A percentile compares a stretch with the other conserved stretches of the same genome.
These are phyloP conservation scores for Anticlea derivata DNA, from an alignment of 2,888 invertebrate genomes.

Conservation along the genomic window DNA sequence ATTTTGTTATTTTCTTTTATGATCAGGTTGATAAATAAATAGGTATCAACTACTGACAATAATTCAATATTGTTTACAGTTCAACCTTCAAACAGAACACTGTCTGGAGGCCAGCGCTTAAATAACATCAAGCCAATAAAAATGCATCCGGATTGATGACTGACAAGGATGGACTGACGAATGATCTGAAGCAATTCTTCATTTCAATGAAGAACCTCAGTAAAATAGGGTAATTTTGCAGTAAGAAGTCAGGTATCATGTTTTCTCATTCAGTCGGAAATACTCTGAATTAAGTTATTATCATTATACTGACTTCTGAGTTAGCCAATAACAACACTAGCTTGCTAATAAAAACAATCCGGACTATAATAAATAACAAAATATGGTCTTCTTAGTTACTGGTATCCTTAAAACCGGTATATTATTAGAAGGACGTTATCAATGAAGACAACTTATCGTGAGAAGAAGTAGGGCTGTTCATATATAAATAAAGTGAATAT, in stretches of 20 bases:
- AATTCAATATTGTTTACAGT: slow-evolving; percentile 55
- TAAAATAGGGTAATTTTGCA: slow-evolving; percentile 11
- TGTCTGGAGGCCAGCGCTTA: slow-evolving; percentile 14
- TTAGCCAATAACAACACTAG: neutral
- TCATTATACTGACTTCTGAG: neutral
- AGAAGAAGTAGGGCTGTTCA: slow-evolving; percentile 53
- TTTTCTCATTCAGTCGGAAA: neutral
- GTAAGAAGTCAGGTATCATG: slow-evolving; percentile 2
- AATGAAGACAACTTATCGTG: slow-evolving; percentile 43
- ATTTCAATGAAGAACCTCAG: slow-evolving; percentile 6
- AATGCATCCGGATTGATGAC: slow-evolving; percentile 26
- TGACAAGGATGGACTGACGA: slow-evolving; percentile 19
- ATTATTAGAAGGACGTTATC: slow-evolving; percentile 4
- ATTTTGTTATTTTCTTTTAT: slow-evolving; percentile 61
- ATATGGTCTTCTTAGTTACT: neutral
- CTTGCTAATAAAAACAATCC: neutral
- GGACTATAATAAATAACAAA: neutral
- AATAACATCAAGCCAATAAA: slow-evolving; percentile 7
- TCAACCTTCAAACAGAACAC: slow-evolving; percentile 39
- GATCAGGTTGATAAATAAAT: slow-evolving; percentile 44
- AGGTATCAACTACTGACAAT: too few relatives aligned
- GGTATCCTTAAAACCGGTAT: slow-evolving; percentile 1
- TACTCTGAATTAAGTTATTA: neutral
- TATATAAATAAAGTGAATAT: slow-evolving; percentile 60
- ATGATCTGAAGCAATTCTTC: slow-evolving; percentile 7